Percentiles rank a stretch among this genome's conserved stretches.
These are phyloP conservation scores for Drosophila mauritiana DNA, from an alignment of 1,140 invertebrate species.

Conservation along the genomic window DNA sequence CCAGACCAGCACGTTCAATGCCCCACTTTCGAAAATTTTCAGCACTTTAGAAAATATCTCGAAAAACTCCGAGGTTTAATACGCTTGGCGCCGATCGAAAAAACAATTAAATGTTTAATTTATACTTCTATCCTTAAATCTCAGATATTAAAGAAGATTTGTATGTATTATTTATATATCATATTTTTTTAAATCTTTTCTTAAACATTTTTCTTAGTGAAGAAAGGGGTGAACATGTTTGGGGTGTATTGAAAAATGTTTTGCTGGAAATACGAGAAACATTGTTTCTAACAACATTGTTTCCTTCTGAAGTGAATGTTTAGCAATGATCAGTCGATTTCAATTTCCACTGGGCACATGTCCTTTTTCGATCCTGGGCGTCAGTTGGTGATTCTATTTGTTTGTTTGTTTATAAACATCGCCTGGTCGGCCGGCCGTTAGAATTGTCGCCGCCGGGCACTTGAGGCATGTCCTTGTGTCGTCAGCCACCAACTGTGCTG, in stretches of 20 bases:
- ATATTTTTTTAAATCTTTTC: neutral
- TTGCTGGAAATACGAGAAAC: slow-evolving; percentile 50
- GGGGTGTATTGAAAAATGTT: neutral
- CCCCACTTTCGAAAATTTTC: slow-evolving; percentile 18
- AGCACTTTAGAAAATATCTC: neutral
- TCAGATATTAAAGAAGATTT: neutral
- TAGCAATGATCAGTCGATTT: slow-evolving; percentile 48
- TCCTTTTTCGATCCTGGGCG: slow-evolving; percentile 24
- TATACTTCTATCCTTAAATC: neutral
- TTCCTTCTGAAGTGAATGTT: slow-evolving; percentile 29
- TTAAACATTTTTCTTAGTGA: neutral
- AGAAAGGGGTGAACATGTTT: neutral
- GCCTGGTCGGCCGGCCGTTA: slow-evolving; percentile 13
- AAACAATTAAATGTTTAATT: neutral
- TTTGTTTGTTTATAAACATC: slow-evolving; percentile 75
- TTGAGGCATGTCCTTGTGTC: slow-evolving; percentile 70
- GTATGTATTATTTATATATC: neutral
- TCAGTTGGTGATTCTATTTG: slow-evolving; percentile 30
- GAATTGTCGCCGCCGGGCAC: slow-evolving; percentile 63
- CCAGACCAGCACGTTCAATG: slow-evolving; percentile 33
- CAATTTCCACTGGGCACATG: slow-evolving; percentile 21
- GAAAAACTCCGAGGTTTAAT: neutral
- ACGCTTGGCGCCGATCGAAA: neutral
- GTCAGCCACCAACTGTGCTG: slow-evolving; percentile 73
- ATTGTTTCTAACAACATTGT: slow-evolving; percentile 19